phyloP scores from a whole-genome alignment of 2,888 invertebrate genomes.

The Protophormia terraenovae region DNA sequence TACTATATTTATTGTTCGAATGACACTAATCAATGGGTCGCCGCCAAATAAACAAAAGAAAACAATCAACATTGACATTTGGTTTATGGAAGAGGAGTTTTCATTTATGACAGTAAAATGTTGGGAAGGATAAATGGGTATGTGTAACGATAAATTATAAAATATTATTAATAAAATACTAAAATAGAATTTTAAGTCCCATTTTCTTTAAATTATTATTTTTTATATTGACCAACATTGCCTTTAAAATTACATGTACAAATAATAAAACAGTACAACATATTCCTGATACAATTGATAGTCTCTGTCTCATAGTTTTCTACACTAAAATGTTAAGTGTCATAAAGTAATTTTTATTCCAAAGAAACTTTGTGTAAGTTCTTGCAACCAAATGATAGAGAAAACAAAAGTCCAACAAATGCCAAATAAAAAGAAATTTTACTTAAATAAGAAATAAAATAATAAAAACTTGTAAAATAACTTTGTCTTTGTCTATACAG shows the following conservation, averaged over 20 bases:
- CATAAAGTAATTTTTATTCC: slow-evolving; percentile 46
- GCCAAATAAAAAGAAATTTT: slow-evolving; percentile 45
- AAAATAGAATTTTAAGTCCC: too few relatives aligned
- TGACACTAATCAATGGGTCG: slow-evolving; percentile 41
- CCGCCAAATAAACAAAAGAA: neutral
- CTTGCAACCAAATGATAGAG: neutral
- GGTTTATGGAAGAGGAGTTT: slow-evolving; percentile 32
- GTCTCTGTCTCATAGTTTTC: neutral
- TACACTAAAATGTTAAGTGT: slow-evolving; percentile 34
- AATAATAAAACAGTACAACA: too few relatives aligned
- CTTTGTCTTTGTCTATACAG: slow-evolving; percentile 26
- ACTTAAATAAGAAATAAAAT: slow-evolving; percentile 39
- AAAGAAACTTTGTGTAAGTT: slow-evolving; percentile 30
- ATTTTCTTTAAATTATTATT: too few relatives aligned
- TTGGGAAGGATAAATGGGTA: too few relatives aligned
- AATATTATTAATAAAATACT: too few relatives aligned
- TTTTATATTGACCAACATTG: too few relatives aligned
- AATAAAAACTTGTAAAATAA: slow-evolving; percentile 55
- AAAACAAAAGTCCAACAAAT: slow-evolving; percentile 23
- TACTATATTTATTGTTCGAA: slow-evolving; percentile 24
- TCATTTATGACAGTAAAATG: neutral
- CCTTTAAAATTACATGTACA: too few relatives aligned
- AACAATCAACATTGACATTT: slow-evolving; percentile 34
- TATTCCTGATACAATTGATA: too few relatives aligned
- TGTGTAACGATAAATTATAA: too few relatives aligned